Percentiles rank a stretch among this genome's conserved stretches.
Evolutionary conservation across 2,797 vertebrate genomes (phyloP).

Genomic region (Crypturellus tataupa): DNA sequence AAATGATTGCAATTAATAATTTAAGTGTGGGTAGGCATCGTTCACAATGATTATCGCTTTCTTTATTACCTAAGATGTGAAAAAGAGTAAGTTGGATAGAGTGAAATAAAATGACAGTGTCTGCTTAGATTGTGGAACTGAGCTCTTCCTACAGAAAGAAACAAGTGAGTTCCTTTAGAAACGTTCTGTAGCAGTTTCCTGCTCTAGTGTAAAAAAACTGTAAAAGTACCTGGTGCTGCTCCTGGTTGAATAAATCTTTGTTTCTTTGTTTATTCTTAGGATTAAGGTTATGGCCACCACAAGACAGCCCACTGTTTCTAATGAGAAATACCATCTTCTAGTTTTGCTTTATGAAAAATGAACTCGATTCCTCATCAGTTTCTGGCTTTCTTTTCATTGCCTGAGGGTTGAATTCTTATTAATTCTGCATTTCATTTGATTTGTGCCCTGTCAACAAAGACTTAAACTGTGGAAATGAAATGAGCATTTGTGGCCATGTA

Average conservation of each 20-base stretch:
- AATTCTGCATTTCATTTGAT: conserved; percentile 5
- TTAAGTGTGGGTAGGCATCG: not conserved
- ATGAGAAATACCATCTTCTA: not conserved
- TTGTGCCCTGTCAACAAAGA: not conserved
- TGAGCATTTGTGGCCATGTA: not conserved
- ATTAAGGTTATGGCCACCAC: not conserved
- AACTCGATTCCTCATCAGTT: not conserved
- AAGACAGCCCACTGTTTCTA: not conserved
- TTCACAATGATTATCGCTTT: not conserved
- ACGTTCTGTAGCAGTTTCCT: not conserved
- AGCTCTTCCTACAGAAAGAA: not conserved
- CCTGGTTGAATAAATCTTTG: not conserved
- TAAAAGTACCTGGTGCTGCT: not conserved
- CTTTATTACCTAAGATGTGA: not conserved
- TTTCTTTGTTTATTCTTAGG: not conserved
- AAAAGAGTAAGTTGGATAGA: not conserved
- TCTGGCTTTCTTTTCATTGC: not conserved
- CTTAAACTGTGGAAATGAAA: not conserved
- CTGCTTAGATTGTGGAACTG: not conserved
- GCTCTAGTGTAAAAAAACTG: not conserved
- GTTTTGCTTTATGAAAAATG: not conserved
- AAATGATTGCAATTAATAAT: conserved; percentile 38
- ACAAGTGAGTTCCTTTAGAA: not conserved
- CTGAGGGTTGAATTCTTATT: not conserved
- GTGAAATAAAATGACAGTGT: not conserved